Evolutionary conservation across 2,888 invertebrate species (phyloP), one percentile per base, ranked within the genome.

Genomic region (Coenonympha glycerion): DNA sequence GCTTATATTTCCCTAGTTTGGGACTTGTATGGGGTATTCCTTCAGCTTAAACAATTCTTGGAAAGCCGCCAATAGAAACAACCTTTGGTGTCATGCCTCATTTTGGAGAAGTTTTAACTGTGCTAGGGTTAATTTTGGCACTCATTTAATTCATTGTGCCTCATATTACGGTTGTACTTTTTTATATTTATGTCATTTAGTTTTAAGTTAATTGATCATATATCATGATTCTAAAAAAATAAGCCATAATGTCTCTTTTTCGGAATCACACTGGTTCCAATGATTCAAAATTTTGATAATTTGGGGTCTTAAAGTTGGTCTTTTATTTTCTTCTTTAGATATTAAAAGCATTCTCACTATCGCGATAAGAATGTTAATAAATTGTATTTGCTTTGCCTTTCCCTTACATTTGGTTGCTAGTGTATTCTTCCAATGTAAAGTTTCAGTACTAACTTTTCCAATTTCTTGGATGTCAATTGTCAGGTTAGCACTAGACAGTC

Each of bases 1-100:
- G 18, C 31, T 40, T 49, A 49, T 52, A 47, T 53, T 49, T 47
- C 44, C 33, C 52, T 44, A 34, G 42, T 44, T 39, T 31, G 47
- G 47, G 9, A 40, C 47, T 51, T 51, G 30, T 30, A 16, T 26
- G 18, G 40, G 24, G 19, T 19, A 30, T 30, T 46, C 16, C 36
- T 18, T 55, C 45, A 21, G 40, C 41, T 22, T 18, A 41, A 30
- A 41, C 41, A n/a, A 44, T 44, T 40, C 39, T 39, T 52, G 48
- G 52, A 48, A 42, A 30, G 15, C 40, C 18, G 49, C 52, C 52
- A 49, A 47, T 33, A 41, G 11, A 11, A 44, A 15, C 44, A 34
- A n/a, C n/a, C 42, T 36, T 42, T 55, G 41, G 36, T 30, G 26
- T 52, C 47, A 47, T 49, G 46, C 33, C 52, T 33, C 26, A 21